Base-by-base conservation (phyloP, 1,140 invertebrate species). In the Caenorhabditis remanei region DNA sequence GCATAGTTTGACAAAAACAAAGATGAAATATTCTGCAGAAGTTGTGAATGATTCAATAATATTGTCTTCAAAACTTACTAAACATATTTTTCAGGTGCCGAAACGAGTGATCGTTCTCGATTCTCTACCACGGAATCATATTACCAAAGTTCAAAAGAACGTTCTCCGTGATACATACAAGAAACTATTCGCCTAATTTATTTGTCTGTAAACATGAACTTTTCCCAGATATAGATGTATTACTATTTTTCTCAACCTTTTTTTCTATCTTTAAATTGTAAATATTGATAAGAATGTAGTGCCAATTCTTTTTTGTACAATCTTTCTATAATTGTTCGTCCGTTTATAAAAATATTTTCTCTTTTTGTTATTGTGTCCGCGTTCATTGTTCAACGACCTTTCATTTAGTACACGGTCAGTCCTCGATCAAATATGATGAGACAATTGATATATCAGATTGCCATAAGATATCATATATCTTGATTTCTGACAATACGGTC, bases 141-240 rank as follows among this genome's bases (percentile, higher is more conserved):
- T 91, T 53, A 92, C 91, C 16, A 92, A 92, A 86, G 86, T 92
- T 21, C 90, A 92, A 56, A 92, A 92, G 85, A 92, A 92, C 63
- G 67, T 89, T n/a, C 90, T 92, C 5, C 85, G 91, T 24, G 91
- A 90, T 41, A 82, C 65, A 58, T 91, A 89, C 61, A 91, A 92
- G 53, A 86, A 91, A 55, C 50, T 92, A 1, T 92, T 92, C 88
- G 56, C 48, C 61, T 63, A 65, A 85, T 56, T 84, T 13, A 32
- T 3, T 21, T 48, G 4, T 24, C 32, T 19, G 43, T 79, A 24
- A 50, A 50, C 71, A 50, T 24, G n/a, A 24, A 46, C n/a, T 50
- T 46, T 14, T 11, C 32, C n/a, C 19, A 79, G 19, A 71, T 71
- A 24, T 71, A 46, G 41, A 43, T 67, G 8, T 79, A 11, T 24